Evolutionary conservation across 2,797 vertebrate genomes (phyloP).

Genomic region (Enteromius fasciolatus): DNA sequence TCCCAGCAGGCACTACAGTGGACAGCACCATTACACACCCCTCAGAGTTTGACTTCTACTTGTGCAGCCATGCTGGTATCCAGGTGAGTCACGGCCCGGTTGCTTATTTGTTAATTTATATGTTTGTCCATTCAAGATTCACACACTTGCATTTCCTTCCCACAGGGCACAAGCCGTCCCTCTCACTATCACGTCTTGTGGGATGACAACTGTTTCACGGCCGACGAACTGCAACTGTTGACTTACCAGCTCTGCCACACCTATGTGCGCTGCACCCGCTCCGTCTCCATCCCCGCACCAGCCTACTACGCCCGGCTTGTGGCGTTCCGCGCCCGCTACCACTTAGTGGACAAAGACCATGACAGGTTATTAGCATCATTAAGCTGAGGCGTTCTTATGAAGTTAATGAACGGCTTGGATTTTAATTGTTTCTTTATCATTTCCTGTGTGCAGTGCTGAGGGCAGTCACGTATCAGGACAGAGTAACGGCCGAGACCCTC

Average conservation of each 20-base stretch:
- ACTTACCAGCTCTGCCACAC: conserved; percentile 99
- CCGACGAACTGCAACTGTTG: conserved; percentile 94
- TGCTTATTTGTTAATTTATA: background rate
- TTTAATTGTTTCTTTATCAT: background rate
- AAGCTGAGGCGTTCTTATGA: background rate
- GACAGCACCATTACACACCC: conserved; percentile 99
- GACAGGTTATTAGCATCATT: conserved; percentile 83
- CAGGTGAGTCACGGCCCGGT: conserved; percentile 79
- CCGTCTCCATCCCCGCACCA: conserved; percentile 96
- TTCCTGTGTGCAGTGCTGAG: conserved; percentile 84
- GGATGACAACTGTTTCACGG: conserved; percentile 99
- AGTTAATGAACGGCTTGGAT: background rate
- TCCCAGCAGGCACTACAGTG: conserved; percentile 97
- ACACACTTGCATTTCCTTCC: background rate
- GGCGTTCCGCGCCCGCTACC: conserved; percentile 95
- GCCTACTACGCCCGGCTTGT: conserved; percentile 97
- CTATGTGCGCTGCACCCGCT: conserved; percentile 95
- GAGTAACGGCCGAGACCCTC: conserved; percentile 97
- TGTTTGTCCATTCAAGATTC: background rate
- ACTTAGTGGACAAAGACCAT: conserved; percentile 99
- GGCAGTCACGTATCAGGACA: conserved; percentile 99
- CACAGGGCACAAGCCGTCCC: conserved; percentile 96
- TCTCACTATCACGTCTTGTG: conserved; percentile 99
- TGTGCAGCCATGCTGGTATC: conserved; percentile 99
- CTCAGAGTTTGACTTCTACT: conserved; percentile 98